Percentiles rank a stretch among this genome's conserved stretches.
phyloP scores from a whole-genome alignment of 2,888 invertebrate species.

The Drosophila neutralis region DNA sequence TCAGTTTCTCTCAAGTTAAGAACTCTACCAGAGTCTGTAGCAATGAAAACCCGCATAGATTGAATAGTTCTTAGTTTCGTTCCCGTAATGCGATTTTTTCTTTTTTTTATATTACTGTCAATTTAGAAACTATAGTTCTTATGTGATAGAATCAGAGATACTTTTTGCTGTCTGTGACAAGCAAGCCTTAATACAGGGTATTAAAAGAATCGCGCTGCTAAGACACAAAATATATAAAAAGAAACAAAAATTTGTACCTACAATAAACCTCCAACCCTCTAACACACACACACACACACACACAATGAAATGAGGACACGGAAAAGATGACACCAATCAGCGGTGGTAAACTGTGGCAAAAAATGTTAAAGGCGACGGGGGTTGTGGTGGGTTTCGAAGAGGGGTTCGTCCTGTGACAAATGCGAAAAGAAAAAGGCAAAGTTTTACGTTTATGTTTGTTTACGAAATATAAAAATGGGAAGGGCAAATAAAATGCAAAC shows the following conservation, averaged over 20 bases:
- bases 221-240: slow-evolving; percentile 8
- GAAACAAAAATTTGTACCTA: slow-evolving; percentile 29
- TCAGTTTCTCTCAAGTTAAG: too few relatives aligned
- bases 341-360: slow-evolving; percentile 11
- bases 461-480: slow-evolving; percentile 71
- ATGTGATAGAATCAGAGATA: neutral
- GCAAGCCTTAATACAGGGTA: slow-evolving; percentile 18
- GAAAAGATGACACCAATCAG: slow-evolving; percentile 54
- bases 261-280: neutral
- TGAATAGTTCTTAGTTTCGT: neutral
- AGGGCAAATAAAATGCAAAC: slow-evolving; percentile 65
- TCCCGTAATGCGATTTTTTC: neutral
- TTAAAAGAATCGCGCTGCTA: slow-evolving; percentile 2
- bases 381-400: too few relatives aligned
- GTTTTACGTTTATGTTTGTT: slow-evolving; percentile 73
- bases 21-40: too few relatives aligned
- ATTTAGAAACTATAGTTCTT: neutral
- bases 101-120: neutral
- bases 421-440: slow-evolving; percentile 51
- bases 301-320: slow-evolving; percentile 44
- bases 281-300: slow-evolving; percentile 29
- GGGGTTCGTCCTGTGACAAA: slow-evolving; percentile 7
- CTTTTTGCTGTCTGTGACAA: too few relatives aligned
- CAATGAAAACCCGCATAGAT: neutral
- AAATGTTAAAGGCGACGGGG: neutral